Conservation (phyloP, 2,888 invertebrate species). For the Apamea sordens region DNA sequence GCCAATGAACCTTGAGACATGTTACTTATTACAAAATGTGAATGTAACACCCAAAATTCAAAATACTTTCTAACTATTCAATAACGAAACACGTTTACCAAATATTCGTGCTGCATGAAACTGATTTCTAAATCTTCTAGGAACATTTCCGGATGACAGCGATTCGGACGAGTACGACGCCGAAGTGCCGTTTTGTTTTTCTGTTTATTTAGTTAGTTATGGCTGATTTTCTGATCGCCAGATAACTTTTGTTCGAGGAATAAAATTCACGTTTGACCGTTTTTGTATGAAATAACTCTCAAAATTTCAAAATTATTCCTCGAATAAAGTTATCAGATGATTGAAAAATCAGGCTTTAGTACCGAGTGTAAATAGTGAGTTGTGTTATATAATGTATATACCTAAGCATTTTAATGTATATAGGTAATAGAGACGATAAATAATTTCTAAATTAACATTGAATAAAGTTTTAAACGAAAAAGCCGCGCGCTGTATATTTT, state of each 20-base stretch:
- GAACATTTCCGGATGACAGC: not conserved
- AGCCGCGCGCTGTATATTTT: too few species aligned
- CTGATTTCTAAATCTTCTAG: not conserved
- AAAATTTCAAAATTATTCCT: too few species aligned
- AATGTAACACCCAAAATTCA: slow-evolving; percentile 1
- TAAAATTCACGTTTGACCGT: too few species aligned
- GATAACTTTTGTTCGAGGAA: too few species aligned
- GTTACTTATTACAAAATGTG: slow-evolving; percentile 29
- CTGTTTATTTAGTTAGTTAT: not conserved
- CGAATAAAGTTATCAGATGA: too few species aligned
- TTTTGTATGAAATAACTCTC: too few species aligned
- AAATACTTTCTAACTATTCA: slow-evolving; percentile 40
- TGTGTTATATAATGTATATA: not conserved
- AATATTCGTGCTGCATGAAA: slow-evolving; percentile 13
- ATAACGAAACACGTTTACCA: slow-evolving; percentile 26
- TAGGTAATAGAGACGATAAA: not conserved
- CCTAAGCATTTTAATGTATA: not conserved
- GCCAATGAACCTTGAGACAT: slow-evolving; percentile 29
- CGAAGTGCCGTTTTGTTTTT: not conserved
- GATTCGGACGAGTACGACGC: not conserved
- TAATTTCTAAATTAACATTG: not conserved
- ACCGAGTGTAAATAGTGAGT: not conserved
- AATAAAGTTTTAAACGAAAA: not conserved
- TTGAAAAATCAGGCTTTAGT: too few species aligned
- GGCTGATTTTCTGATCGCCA: too few species aligned